Percentiles rank a stretch among this genome's conserved stretches.
Conservation (phyloP, 2,113 vertebrate genomes). For the Megaceryle maxima region DNA sequence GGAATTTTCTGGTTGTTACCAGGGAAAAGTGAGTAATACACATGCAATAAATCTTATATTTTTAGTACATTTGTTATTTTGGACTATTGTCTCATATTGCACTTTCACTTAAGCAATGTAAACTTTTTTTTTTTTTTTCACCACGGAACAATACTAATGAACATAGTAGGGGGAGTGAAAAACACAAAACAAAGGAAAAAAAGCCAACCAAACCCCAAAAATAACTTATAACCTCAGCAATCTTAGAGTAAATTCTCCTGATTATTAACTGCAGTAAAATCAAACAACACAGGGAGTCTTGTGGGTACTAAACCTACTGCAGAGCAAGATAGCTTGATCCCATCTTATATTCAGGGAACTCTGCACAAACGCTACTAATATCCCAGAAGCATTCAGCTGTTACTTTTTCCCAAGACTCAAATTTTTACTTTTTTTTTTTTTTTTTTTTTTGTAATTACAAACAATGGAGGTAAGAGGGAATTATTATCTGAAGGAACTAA, state of each 20-base stretch:
- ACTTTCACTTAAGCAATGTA: background rate
- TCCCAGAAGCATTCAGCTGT: slow-evolving; percentile 20
- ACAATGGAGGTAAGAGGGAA: background rate
- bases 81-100: background rate
- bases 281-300: background rate
- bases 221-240: background rate
- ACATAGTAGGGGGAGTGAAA: background rate
- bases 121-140: background rate
- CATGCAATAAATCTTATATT: background rate
- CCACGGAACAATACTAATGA: background rate
- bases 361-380: slow-evolving; percentile 35
- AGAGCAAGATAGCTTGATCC: slow-evolving; percentile 30
- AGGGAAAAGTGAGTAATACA: background rate
- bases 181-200: background rate
- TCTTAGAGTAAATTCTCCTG: background rate
- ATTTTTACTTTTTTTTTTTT: background rate
- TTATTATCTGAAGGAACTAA: background rate
- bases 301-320: slow-evolving; percentile 1
- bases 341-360: slow-evolving; percentile 41
- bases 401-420: background rate
- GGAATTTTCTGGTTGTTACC: background rate
- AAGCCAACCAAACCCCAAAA: background rate
- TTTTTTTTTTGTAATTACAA: background rate
- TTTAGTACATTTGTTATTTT: background rate
- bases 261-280: slow-evolving; percentile 23